Evolutionary conservation across 2,888 invertebrate species (phyloP), one percentile per base, ranked within the genome.

Genomic region (Sturmia bella): DNA sequence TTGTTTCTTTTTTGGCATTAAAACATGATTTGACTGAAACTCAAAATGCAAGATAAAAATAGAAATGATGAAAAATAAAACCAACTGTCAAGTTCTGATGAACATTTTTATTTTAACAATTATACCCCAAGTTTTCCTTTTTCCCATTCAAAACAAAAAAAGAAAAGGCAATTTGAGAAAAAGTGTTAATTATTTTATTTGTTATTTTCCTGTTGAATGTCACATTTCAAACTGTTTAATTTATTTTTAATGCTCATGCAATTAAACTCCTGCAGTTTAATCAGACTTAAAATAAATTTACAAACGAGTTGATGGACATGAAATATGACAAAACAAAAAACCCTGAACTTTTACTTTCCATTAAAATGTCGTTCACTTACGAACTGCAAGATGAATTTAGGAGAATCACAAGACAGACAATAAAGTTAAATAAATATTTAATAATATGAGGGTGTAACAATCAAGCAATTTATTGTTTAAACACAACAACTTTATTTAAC

Each of bases 301-400:
- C 11, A 32, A 45, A 41, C 27, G 2, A 32, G 41, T 54, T 56
- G 17, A 56, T 7, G 13, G 19, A 24, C 11, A 61, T 9, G 12
- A 50, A 13, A 5, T 15, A 0, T 3, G 1, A 37, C 12, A 41
- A 54, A 37, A 2, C 12, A 41, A 48, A 21, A 24, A n/a, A 52
- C 13, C 4, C 52, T n/a, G 27, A 27, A 61, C 5, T 59, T 56
- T 43, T 59, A 19, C 52, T 54, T 15, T 48, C n/a, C 17, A 11
- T 54, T 27, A 7, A 54, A 63, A 21, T 63, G 63, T 45, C 63
- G 45, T 54, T 74, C 63, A 54, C 45, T 74, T 64, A 37, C 64
- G 54, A 21, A n/a, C 21, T 54, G 45, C 4, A 74, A 56, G 64
- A 45, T 17, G 48, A 64, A 64, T 56, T 45, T 43, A 17, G 6